phyloP scores from a whole-genome alignment of 2,888 invertebrate species.

The Acleris sparsana region DNA sequence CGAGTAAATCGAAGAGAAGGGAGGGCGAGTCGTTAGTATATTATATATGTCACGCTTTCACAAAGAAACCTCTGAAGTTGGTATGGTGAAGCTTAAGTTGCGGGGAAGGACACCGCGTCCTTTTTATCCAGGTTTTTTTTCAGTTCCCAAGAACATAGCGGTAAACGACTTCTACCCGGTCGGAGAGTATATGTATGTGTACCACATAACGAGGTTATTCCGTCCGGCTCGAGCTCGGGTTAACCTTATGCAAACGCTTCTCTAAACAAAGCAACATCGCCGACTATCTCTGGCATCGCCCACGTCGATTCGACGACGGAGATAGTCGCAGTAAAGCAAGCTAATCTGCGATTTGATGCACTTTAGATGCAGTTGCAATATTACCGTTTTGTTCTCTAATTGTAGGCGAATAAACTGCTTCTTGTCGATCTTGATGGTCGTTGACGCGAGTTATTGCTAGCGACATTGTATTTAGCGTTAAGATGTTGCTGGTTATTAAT shows the following conservation, averaged over 20 bases:
- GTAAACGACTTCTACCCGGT: no score
- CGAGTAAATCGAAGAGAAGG: no score
- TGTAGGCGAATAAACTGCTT: slow-evolving; percentile 35
- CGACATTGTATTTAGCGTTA: not conserved
- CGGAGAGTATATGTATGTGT: no score
- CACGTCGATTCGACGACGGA: slow-evolving; percentile 28
- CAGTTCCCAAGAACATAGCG: no score
- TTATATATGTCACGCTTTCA: no score
- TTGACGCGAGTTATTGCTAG: slow-evolving; percentile 13
- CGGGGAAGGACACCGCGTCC: no score
- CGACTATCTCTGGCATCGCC: slow-evolving; percentile 27
- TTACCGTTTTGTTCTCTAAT: slow-evolving; percentile 41
- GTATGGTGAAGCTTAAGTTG: no score
- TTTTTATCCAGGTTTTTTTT: no score
- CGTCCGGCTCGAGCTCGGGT: not conserved
- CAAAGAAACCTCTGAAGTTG: no score
- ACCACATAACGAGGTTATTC: no score
- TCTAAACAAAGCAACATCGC: slow-evolving; percentile 23
- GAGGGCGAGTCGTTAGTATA: no score
- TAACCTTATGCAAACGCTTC: slow-evolving; percentile 27
- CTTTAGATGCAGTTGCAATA: slow-evolving; percentile 37
- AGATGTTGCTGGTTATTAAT: not conserved
- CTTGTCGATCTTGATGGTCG: slow-evolving; percentile 20
- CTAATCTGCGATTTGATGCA: slow-evolving; percentile 39
- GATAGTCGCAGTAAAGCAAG: slow-evolving; percentile 34